Evolutionary conservation across 2,797 vertebrate species (phyloP), one percentile per base, ranked within the genome.

Genomic region (Apogon hyalosoma): DNA sequence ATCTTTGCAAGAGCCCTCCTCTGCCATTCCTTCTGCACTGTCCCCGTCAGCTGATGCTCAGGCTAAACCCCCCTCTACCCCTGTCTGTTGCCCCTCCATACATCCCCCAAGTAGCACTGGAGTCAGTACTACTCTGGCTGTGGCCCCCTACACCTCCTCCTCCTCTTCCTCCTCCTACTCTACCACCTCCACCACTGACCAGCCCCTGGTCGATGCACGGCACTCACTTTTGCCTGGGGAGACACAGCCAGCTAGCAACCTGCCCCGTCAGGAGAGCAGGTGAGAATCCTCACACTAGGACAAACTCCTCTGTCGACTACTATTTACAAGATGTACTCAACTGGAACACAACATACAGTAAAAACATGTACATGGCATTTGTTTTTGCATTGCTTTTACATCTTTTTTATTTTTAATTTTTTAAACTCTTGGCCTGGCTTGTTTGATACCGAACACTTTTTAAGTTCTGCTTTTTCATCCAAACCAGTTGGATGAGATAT

Each of bases 151-250:
- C 89, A 80, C 54, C 54, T 57, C 54, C 54, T 57, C 39, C 54
- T 24, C 88, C 78, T 80, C 75, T 56, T 60, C 45, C 61, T 70
- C 47, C 71, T 71, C 76, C 62, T 72, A 60, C 84, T 82, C 69
- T 43, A 82, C 86, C 90, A 89, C 87, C 87, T 84, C 68, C 87
- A 88, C 85, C 89, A 87, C 93, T 83, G 91, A 92, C 86, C 93
- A 87, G 85, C 90, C 81, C 85, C 88, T 71, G 86, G 93, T 92
- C 82, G 94, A 93, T 91, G 92, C 95, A 93, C 93, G 84, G 80
- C 95, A 94, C 93, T 91, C 90, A 93, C 94, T 97, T 96, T 93
- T 96, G 92, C 95, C 97, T 87, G 92, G 94, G 95, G 96, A 97
- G 95, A 95, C 93, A 94, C 96, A 93, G 90, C 94, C 94, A 91